Conservation (phyloP, 2,113 vertebrate species). For the Podilymbus podiceps region DNA sequence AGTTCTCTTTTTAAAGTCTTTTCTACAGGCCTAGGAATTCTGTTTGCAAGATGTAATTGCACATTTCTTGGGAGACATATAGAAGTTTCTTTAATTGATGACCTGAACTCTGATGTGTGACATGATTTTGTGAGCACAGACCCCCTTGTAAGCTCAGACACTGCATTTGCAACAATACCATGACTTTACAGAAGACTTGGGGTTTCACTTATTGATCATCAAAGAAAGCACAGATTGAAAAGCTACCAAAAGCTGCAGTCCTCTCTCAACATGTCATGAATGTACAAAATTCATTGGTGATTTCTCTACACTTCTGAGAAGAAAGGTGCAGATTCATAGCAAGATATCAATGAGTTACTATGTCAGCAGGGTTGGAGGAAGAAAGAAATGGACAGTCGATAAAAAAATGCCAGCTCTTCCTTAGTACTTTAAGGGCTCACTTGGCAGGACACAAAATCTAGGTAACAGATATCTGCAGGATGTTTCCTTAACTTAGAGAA, state of each 20-base stretch:
- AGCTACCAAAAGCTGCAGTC: neutral
- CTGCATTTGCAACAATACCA: neutral
- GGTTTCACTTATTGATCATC: neutral
- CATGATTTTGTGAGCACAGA: neutral
- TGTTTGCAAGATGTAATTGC: neutral
- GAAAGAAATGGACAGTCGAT: neutral
- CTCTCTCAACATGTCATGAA: neutral
- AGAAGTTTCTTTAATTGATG: neutral
- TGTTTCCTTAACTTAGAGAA: neutral
- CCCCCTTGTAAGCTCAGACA: neutral
- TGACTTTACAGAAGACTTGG: neutral
- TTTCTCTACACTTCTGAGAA: neutral
- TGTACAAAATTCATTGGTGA: fast-evolving
- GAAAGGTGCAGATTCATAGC: neutral
- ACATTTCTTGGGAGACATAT: neutral
- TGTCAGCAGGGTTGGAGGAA: neutral
- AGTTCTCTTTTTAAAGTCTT: neutral
- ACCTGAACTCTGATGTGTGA: neutral
- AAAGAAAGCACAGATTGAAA: neutral
- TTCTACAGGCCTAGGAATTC: neutral
- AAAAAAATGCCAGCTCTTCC: neutral
- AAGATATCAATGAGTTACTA: neutral
- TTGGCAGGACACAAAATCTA: neutral
- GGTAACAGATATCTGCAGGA: neutral
- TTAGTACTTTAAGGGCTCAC: neutral